Percentiles rank a stretch among this genome's conserved stretches.
Conservation (phyloP, 2,113 vertebrate species). For the Megatriorchis doriae region DNA sequence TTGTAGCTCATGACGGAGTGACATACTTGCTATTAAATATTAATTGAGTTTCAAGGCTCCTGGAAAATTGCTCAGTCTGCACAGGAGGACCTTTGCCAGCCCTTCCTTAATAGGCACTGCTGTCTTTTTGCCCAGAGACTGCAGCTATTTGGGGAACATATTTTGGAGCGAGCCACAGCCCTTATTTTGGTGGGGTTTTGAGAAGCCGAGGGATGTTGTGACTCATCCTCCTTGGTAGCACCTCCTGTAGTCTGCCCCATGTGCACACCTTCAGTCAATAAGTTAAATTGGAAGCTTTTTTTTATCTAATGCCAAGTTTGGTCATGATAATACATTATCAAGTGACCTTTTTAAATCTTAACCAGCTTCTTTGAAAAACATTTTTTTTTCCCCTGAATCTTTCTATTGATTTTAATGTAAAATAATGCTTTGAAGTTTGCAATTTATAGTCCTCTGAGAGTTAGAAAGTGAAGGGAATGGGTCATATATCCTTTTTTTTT, state of each 20-base stretch:
- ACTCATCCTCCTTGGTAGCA: not conserved
- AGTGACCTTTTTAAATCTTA: constrained; percentile 40
- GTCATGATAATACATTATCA: constrained; percentile 30
- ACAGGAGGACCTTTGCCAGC: not conserved
- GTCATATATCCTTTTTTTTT: constrained; percentile 56
- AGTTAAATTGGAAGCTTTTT: not conserved
- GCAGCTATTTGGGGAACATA: not conserved
- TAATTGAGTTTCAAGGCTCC: not conserved
- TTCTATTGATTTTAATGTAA: constrained; percentile 70
- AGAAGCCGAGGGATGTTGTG: not conserved
- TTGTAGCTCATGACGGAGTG: accelerated
- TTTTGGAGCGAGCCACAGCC: not conserved
- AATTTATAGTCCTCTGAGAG: constrained; percentile 66
- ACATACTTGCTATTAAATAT: not conserved
- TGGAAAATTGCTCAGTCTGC: not conserved
- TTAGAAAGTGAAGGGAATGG: constrained; percentile 61
- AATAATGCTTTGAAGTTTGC: constrained; percentile 72
- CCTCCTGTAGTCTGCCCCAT: not conserved
- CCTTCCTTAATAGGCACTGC: not conserved
- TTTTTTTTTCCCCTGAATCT: not conserved
- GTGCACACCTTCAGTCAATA: constrained; percentile 5
- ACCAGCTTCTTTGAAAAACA: constrained; percentile 54
- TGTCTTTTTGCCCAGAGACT: not conserved
- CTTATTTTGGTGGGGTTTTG: not conserved
- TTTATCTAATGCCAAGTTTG: constrained; percentile 17